These are phyloP conservation scores for Scolopax mira DNA, from an alignment of 2,113 vertebrate species.

Conservation along the genomic window DNA sequence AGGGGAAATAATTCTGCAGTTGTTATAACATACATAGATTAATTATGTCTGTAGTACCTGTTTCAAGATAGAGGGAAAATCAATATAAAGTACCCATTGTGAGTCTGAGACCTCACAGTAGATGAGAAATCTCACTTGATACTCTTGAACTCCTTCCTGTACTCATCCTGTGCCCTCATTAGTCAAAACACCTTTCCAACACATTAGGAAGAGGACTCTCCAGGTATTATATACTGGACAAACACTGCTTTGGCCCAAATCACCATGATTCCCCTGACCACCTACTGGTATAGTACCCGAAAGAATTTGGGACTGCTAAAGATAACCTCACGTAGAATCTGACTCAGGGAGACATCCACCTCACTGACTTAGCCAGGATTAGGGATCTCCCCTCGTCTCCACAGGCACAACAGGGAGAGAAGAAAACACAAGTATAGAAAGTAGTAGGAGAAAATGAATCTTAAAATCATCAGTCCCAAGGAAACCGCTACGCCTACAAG, in stretches of 20 bases:
- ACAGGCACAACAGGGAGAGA: background rate
- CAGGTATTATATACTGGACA: background rate
- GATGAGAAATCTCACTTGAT: background rate
- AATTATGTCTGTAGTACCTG: background rate
- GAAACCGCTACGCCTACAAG: conserved; percentile 51
- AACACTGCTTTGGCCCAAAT: background rate
- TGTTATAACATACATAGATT: background rate
- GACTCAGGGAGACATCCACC: background rate
- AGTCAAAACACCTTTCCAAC: background rate
- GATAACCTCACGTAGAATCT: background rate
- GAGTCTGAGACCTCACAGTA: background rate
- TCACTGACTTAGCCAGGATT: background rate
- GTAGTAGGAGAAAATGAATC: conserved; percentile 16
- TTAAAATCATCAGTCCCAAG: conserved; percentile 41
- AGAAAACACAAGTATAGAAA: background rate
- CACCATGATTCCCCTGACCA: background rate
- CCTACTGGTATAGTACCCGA: background rate
- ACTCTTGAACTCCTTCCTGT: background rate
- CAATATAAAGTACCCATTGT: background rate
- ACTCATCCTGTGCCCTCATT: background rate
- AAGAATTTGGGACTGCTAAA: background rate
- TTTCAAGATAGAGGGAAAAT: background rate
- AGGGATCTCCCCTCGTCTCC: background rate
- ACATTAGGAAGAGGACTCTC: background rate
- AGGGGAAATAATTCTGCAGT: background rate